Base-by-base conservation (phyloP, 2,797 vertebrate genomes). In the Ctenopoma multispine region DNA sequence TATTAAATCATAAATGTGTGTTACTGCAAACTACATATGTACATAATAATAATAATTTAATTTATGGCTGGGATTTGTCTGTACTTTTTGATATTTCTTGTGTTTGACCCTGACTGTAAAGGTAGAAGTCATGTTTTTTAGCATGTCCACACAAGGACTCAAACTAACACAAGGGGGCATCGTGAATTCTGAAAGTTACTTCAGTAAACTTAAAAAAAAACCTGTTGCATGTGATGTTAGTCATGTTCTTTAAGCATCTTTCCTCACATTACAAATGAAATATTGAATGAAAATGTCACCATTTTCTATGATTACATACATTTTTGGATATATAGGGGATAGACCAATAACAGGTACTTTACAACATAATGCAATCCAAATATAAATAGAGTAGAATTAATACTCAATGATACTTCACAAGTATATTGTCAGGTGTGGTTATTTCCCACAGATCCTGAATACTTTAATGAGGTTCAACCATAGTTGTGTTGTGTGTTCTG, bases 91-190 rank as follows among this genome's bases (percentile, higher is more conserved):
- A 31, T 15, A 24, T 55, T 8, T 15, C 0, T 1, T 41, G 9
- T 34, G 31, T 38, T 59, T 51, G 15, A 54, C 5, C n/a, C 20
- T 14, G 9, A 13, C 4, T 36, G 38, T 27, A 15, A 43, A 0
- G 4, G 17, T 63, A 41, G 34, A n/a, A 53, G 34, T 10, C 50
- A n/a, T 49, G 5, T 23, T 47, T 48, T 64, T n/a, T 23, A 14
- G 47, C 23, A 75, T 38, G 47, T 63, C 29, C n/a, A 21, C 17
- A 75, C 46, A n/a, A 67, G 20, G 60, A 29, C 72, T 55, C 21
- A 61, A 36, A 2, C 62, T 40, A 58, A 92, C 91, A 92, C 89
- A 85, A 92, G 91, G 75, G 89, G 92, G 90, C 88, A 67, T 84
- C 80, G 63, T 85, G 57, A 54, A 63, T 79, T 86, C 57, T 76